Percentiles rank a stretch among this genome's conserved stretches.
Evolutionary conservation across 92 coral and sea anemone species (phyloP).

Genomic region (Blastomussa wellsi): DNA sequence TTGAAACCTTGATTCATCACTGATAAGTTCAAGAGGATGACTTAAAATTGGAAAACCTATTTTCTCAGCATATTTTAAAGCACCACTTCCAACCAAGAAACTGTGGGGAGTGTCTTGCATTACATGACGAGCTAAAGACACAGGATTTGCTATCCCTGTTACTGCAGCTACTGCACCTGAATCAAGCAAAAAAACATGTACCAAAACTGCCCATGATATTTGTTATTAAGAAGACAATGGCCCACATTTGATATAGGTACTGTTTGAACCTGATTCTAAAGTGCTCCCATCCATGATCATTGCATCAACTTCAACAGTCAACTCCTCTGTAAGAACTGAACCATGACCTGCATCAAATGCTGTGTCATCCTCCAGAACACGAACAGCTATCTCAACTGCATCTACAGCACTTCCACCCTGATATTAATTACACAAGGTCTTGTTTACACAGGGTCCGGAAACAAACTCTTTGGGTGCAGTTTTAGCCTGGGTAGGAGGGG

Average conservation of each 20-base stretch:
- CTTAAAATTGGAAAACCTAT: constrained; percentile 71
- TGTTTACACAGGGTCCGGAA: background rate
- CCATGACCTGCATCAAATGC: constrained; percentile 90
- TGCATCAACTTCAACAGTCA: constrained; percentile 92
- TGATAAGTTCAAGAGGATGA: constrained; percentile 72
- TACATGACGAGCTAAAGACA: constrained; percentile 81
- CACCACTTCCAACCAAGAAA: constrained; percentile 74
- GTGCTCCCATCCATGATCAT: constrained; percentile 85
- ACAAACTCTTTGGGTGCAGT: background rate
- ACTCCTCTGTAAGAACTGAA: constrained; percentile 74
- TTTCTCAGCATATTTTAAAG: constrained; percentile 77
- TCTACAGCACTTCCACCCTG: constrained; percentile 90
- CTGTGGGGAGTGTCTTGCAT: constrained; percentile 86
- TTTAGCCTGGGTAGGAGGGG: no score
- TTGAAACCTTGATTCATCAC: constrained; percentile 62
- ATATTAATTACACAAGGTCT: background rate
- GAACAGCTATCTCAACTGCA: constrained; percentile 88
- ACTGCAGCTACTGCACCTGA: constrained; percentile 96
- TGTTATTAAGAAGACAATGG: no score
- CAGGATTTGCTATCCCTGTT: constrained; percentile 78
- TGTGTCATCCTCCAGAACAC: constrained; percentile 77
- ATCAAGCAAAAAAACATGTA: background rate
- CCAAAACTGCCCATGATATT: background rate
- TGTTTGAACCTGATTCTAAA: constrained; percentile 63
- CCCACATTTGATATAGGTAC: no score